Conservation (phyloP, 92 coral and sea anemone species). For the Palythoa grandiflora region DNA sequence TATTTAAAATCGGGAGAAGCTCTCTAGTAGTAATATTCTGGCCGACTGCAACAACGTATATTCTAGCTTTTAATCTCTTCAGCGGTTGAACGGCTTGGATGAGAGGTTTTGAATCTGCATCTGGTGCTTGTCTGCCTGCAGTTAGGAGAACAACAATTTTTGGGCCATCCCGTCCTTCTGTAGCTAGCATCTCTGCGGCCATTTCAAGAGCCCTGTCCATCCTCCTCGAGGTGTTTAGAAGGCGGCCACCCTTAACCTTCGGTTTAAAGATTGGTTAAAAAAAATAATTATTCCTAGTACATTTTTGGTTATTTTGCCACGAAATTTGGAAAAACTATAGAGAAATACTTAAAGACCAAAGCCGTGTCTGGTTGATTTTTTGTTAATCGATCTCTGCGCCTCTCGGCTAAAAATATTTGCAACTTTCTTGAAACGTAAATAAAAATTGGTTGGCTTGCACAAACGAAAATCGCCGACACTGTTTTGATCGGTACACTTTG, state of each 20-base stretch:
- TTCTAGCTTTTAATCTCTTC: constrained; percentile 52
- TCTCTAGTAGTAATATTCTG: constrained; percentile 43
- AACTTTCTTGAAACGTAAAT: too few species aligned
- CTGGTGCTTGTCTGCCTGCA: constrained; percentile 65
- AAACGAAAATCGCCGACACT: too few species aligned
- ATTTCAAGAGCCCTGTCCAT: constrained; percentile 73
- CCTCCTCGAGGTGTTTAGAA: constrained; percentile 54
- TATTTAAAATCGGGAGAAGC: constrained; percentile 54
- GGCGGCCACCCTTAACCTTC: constrained; percentile 39
- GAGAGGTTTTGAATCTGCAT: constrained; percentile 59
- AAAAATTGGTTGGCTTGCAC: too few species aligned
- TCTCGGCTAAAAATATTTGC: too few species aligned
- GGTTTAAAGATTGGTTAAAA: neutral
- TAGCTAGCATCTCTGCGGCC: constrained; percentile 57
- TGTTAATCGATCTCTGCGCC: too few species aligned
- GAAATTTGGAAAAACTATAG: too few species aligned
- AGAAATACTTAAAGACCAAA: too few species aligned
- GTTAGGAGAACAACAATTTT: constrained; percentile 70
- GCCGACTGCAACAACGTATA: constrained; percentile 70
- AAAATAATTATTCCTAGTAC: neutral
- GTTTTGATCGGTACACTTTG: too few species aligned
- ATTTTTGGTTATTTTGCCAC: too few species aligned
- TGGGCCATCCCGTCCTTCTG: constrained; percentile 51
- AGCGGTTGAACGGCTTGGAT: constrained; percentile 54
- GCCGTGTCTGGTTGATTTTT: too few species aligned